A percentile compares a stretch with the other conserved stretches of the same genome.
Evolutionary conservation across 2,888 invertebrate species (phyloP).

Genomic region (Latrodectus elegans): DNA sequence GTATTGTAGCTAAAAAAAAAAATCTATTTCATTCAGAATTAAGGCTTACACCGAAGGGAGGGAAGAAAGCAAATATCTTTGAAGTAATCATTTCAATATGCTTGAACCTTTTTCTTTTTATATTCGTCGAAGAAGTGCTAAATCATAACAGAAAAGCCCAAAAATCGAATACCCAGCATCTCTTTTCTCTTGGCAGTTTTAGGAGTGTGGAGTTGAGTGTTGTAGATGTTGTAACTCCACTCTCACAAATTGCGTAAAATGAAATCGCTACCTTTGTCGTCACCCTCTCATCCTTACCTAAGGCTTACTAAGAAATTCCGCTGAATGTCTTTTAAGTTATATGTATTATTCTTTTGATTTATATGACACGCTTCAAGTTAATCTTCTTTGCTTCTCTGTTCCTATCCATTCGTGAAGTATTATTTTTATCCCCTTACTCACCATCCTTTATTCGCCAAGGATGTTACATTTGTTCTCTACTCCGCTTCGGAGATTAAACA

Average conservation of each 20-base stretch:
- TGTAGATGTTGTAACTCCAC: conserved; percentile 5
- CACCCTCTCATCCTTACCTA: conserved; percentile 17
- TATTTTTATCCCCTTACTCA: neutral
- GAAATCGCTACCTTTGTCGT: conserved; percentile 20
- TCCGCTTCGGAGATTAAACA: conserved; percentile 15
- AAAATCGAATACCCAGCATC: conserved; percentile 31
- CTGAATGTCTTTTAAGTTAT: conserved; percentile 27
- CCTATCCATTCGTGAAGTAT: neutral
- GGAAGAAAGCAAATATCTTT: neutral
- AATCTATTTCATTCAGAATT: no score
- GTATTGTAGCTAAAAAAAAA: no score
- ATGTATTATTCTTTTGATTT: conserved; percentile 39
- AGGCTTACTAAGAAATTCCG: conserved; percentile 36
- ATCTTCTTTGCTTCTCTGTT: conserved; percentile 21
- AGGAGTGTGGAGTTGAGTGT: neutral
- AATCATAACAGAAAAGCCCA: conserved; percentile 24
- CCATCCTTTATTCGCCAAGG: conserved; percentile 3
- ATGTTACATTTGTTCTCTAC: conserved; percentile 1
- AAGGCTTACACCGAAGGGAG: no score
- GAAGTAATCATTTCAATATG: conserved; percentile 31
- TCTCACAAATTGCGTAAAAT: conserved; percentile 47
- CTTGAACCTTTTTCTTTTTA: neutral
- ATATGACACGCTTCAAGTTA: conserved; percentile 13
- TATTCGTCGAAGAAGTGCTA: neutral
- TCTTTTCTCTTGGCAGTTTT: neutral